Percentiles rank a stretch among this genome's conserved stretches.
Evolutionary conservation across 2,797 vertebrate species (phyloP).

Genomic region (Sciaenops ocellatus): DNA sequence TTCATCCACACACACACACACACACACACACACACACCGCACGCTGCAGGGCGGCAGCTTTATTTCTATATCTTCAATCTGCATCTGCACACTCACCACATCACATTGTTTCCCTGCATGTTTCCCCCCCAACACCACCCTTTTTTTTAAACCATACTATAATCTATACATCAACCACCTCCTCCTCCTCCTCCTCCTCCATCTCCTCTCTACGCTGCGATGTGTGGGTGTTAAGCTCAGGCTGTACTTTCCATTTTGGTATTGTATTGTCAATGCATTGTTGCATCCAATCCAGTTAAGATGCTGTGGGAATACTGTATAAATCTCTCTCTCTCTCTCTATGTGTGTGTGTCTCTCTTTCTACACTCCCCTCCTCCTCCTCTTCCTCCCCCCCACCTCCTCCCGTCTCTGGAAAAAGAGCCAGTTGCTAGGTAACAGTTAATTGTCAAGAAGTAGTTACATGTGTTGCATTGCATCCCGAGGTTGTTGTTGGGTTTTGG

Average conservation of each 20-base stretch:
- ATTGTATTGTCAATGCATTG: constrained; percentile 84
- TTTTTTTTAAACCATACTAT: constrained; percentile 40
- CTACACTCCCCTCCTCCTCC: constrained; percentile 37
- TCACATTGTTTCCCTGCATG: constrained; percentile 3
- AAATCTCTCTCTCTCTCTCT: constrained; percentile 64
- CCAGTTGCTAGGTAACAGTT: constrained; percentile 92
- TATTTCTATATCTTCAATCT: constrained; percentile 17
- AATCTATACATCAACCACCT: constrained; percentile 62
- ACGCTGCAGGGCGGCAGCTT: constrained; percentile 33
- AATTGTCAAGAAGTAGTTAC: constrained; percentile 91
- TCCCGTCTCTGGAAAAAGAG: constrained; percentile 79
- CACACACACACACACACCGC: neutral
- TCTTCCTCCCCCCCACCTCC: constrained; percentile 22
- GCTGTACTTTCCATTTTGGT: constrained; percentile 85
- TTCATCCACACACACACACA: constrained; percentile 32
- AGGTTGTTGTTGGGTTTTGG: constrained; percentile 71
- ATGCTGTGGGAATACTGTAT: constrained; percentile 80
- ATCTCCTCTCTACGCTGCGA: constrained; percentile 40
- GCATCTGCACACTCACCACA: constrained; percentile 22
- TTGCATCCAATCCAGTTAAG: constrained; percentile 84
- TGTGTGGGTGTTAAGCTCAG: constrained; percentile 83
- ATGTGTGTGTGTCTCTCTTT: constrained; percentile 45
- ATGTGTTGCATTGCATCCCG: constrained; percentile 86
- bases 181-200: constrained; percentile 17
- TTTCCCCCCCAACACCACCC: constrained; percentile 8